Conservation (phyloP, 2,797 vertebrate genomes). For the Anabacerthia variegaticeps region DNA sequence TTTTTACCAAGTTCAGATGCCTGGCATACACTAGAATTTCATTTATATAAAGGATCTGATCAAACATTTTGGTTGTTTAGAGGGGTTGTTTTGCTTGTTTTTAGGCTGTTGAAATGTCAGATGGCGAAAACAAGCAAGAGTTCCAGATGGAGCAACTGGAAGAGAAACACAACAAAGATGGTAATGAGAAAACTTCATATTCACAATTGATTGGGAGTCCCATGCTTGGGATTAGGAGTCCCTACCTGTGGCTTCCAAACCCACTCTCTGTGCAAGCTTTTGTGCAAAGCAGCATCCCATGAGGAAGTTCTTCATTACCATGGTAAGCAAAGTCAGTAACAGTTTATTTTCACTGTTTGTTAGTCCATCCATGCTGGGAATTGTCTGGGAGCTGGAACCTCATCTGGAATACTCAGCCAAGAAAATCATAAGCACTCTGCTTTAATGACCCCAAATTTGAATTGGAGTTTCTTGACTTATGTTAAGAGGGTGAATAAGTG, state of each 20-base stretch:
- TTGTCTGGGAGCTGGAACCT: not conserved
- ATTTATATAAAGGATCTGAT: constrained; percentile 63
- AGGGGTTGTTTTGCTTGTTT: constrained; percentile 57
- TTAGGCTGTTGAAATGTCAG: constrained; percentile 68
- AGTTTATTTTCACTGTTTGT: not conserved
- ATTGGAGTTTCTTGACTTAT: not conserved
- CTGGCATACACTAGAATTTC: constrained; percentile 60
- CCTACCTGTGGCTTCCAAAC: constrained; percentile 27
- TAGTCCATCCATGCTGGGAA: not conserved
- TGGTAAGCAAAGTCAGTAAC: constrained; percentile 41
- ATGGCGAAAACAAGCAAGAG: constrained; percentile 45
- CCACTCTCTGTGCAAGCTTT: constrained; percentile 18
- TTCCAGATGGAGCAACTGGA: constrained; percentile 61
- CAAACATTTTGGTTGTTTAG: constrained; percentile 58
- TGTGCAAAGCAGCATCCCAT: not conserved
- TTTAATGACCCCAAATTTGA: not conserved
- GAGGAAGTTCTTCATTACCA: constrained; percentile 60
- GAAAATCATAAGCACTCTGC: not conserved
- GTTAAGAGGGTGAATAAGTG: not conserved
- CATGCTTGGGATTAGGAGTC: not conserved
- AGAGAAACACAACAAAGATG: constrained; percentile 6
- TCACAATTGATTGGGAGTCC: not conserved
- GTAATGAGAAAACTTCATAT: not conserved
- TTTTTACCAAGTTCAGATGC: constrained; percentile 70
- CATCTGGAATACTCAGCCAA: not conserved